These are phyloP conservation scores for Drosophila birchii DNA, from an alignment of 2,888 invertebrate genomes.

Conservation along the genomic window DNA sequence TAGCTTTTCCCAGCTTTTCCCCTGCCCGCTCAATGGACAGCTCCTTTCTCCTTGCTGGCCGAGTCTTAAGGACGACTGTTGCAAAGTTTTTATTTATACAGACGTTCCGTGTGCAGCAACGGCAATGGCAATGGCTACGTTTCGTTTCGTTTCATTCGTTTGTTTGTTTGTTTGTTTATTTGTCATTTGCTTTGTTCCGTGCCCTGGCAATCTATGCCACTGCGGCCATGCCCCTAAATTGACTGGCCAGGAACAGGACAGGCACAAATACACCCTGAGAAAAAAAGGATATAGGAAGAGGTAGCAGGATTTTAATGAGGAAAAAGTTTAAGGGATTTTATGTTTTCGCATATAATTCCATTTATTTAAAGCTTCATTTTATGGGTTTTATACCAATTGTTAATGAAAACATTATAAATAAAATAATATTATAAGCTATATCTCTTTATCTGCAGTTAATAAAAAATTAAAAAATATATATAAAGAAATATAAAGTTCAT, in stretches of 20 bases:
- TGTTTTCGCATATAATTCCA: background rate
- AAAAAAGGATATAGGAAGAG: background rate
- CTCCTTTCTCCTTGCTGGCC: constrained; percentile 5
- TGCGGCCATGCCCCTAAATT: constrained; percentile 67
- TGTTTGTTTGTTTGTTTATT: constrained; percentile 71
- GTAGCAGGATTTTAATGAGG: background rate
- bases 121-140: constrained; percentile 48
- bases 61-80: constrained; percentile 49
- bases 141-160: constrained; percentile 62
- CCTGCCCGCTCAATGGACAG: background rate
- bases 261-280: constrained; percentile 41
- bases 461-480: no score
- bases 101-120: constrained; percentile 67
- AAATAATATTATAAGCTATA: background rate
- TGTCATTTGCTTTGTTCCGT: constrained; percentile 79
- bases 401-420: no score
- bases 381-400: no score
- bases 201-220: constrained; percentile 75
- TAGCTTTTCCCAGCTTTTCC: background rate
- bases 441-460: background rate
- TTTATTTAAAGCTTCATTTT: no score
- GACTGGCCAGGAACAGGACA: constrained; percentile 67
- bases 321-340: background rate
- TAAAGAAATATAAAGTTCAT: no score
- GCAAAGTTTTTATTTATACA: constrained; percentile 79